These are phyloP conservation scores for Leptopilina boulardi DNA, from an alignment of 1,140 invertebrate species.

Conservation along the genomic window DNA sequence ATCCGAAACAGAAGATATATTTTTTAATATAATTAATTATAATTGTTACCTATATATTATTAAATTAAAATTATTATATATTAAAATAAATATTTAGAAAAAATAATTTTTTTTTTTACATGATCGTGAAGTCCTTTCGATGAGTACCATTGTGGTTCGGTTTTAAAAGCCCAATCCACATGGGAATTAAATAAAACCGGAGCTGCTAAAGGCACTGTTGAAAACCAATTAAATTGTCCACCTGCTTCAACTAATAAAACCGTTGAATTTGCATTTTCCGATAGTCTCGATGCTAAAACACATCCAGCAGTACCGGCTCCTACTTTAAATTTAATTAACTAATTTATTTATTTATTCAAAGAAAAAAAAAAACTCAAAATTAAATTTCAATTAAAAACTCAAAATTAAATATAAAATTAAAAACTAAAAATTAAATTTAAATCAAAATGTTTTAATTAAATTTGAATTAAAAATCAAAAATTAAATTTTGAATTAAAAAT, in stretches of 20 bases:
- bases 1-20: too few relatives aligned
- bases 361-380: too few relatives aligned
- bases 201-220: conserved; percentile 79
- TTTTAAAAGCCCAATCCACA: conserved; percentile 81
- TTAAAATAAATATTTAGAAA: conserved; percentile 25
- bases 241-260: conserved; percentile 85
- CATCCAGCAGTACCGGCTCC: conserved; percentile 89
- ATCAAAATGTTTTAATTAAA: too few relatives aligned
- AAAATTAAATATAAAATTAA: too few relatives aligned
- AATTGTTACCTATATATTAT: too few relatives aligned
- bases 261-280: conserved; percentile 77
- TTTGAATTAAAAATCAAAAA: too few relatives aligned
- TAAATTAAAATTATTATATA: conserved; percentile 17
- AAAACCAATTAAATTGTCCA: conserved; percentile 80
- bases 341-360: too few relatives aligned
- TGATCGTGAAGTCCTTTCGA: conserved; percentile 79
- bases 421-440: too few relatives aligned
- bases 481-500: too few relatives aligned
- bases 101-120: conserved; percentile 67
- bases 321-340: conserved; percentile 73
- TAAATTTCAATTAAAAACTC: too few relatives aligned
- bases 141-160: conserved; percentile 80
- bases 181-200: conserved; percentile 80
- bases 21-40: too few relatives aligned
- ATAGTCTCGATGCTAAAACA: conserved; percentile 83